Conservation (phyloP, 2,797 vertebrate species). For the Erithacus rubecula region DNA sequence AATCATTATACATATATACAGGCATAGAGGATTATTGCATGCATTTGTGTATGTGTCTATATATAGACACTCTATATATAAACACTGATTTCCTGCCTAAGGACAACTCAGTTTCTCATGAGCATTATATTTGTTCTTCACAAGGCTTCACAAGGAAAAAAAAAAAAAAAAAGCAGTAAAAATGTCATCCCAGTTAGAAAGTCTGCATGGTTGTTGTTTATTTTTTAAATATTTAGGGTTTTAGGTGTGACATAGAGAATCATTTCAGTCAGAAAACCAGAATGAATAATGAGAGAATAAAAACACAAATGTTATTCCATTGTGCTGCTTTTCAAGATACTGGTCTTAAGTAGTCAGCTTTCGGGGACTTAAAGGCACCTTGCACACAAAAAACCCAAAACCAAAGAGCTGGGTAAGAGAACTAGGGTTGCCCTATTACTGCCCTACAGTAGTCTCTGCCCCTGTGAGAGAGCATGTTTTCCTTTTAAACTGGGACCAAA, state of each 20-base stretch:
- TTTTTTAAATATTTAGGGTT: not conserved
- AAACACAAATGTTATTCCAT: not conserved
- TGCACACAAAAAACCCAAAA: not conserved
- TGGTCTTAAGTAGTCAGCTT: not conserved
- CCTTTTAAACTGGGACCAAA: not conserved
- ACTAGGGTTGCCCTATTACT: not conserved
- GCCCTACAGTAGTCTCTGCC: no score
- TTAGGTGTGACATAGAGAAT: not conserved
- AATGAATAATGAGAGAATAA: not conserved
- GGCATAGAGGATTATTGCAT: not conserved
- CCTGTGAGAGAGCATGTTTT: not conserved
- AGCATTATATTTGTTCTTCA: not conserved
- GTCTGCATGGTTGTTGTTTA: not conserved
- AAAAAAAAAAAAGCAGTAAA: accelerated
- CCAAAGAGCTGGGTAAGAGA: not conserved
- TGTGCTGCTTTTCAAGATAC: not conserved
- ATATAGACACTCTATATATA: not conserved
- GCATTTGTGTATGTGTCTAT: not conserved
- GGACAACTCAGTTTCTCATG: not conserved
- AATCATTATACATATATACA: not conserved
- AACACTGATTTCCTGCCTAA: not conserved
- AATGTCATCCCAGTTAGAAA: not conserved
- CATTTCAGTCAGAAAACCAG: not conserved
- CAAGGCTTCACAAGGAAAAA: not conserved
- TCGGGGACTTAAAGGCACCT: not conserved